Evolutionary conservation across 2,888 invertebrate species (phyloP), one percentile per base, ranked within the genome.

Genomic region (Hyalella azteca): DNA sequence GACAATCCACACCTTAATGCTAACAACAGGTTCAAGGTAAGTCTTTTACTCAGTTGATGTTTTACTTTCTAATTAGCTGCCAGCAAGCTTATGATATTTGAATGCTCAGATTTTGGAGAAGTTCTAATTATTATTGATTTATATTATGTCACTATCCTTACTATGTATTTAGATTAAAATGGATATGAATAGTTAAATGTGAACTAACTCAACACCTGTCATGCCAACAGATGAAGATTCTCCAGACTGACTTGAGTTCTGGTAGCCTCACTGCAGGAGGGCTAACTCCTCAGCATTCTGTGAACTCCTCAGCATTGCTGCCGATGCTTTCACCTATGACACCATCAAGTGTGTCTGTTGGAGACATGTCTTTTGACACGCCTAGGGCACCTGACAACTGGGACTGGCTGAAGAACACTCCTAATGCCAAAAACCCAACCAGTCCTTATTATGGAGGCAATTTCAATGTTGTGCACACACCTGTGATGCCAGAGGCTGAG

Each of bases 371-470:
- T 3, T 54, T 54, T 29, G 29, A 29, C 54, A 54, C 54, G 26
- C 54, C 54, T 54, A 22, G 54, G 1, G 9, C 54, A 7, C 54
- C 7, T 26, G 54, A 29, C 1, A 1, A 54, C 29, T 54, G 54
- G 54, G 26, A 54, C 54, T 54, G 54, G 54, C 54, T 54, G 26
- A 54, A 54, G 7, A 19, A 54, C 54, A 54, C 54, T 3, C 54
- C 54, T 15, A 3, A 22, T 11, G 29, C 54, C 54, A 22, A 5
- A 29, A 54, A 13, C 9, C 22, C 5, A 22, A 1, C 29, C 26
- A 54, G 54, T 4, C 54, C 54, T 54, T 11, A 54, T 22, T 54
- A 54, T 54, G 54, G 54, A 19, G 54, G 54, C 54, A 54, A 54
- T 29, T 54, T 22, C 26, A 54, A 54, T 29, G 9, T 54, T 22